These are phyloP conservation scores for Rhizoglyphus robini DNA, from an alignment of 1,140 invertebrate genomes.

Conservation along the genomic window DNA sequence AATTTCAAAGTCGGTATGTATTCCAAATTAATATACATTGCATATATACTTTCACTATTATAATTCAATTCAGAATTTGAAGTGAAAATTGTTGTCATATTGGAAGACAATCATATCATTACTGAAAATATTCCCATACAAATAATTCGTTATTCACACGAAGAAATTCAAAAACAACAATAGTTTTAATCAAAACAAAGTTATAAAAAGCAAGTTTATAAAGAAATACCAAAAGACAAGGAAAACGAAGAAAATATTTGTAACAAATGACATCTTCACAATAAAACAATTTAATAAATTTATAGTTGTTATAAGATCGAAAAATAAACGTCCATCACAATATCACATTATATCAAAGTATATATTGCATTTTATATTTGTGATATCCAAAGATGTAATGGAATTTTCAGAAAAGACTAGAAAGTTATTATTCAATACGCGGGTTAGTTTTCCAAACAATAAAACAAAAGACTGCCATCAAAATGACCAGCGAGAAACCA, in stretches of 20 bases:
- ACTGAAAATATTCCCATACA: conserved; percentile 91
- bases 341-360: background rate
- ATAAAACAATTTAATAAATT: too few species aligned
- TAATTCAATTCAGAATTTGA: conserved; percentile 74
- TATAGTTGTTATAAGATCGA: background rate
- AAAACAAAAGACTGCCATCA: background rate
- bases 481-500: background rate
- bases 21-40: background rate
- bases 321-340: background rate
- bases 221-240: too few species aligned
- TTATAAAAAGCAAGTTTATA: background rate
- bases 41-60: conserved; percentile 20
- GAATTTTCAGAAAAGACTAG: background rate
- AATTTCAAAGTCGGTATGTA: conserved; percentile 85
- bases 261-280: too few species aligned
- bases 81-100: conserved; percentile 80
- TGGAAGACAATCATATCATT: conserved; percentile 80
- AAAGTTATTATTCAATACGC: background rate
- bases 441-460: conserved; percentile 7
- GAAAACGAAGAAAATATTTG: too few species aligned
- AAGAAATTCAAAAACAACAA: background rate
- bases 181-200: background rate
- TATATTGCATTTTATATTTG: background rate
- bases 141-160: conserved; percentile 38
- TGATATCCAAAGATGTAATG: background rate